These are phyloP conservation scores for Tachyglossus aculeatus DNA, from an alignment of 2,797 vertebrate species.

Conservation along the genomic window DNA sequence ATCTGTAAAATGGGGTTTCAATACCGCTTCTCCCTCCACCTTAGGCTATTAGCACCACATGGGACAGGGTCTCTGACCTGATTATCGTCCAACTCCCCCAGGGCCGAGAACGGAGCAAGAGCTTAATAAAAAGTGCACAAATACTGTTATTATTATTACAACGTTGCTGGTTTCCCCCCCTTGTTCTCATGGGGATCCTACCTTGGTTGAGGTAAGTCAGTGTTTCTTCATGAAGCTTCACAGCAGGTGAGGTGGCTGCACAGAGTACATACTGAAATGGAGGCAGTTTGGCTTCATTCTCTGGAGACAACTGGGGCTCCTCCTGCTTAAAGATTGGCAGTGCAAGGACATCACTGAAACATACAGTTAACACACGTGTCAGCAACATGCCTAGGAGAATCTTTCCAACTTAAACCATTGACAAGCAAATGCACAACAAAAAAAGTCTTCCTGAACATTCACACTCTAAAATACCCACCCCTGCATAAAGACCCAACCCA, in stretches of 20 bases:
- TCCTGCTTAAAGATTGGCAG: conserved; percentile 90
- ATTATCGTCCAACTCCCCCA: too few relatives aligned
- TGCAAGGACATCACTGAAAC: conserved; percentile 82
- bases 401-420: too few relatives aligned
- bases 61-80: too few relatives aligned
- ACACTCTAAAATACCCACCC: too few relatives aligned
- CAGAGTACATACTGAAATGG: conserved; percentile 89
- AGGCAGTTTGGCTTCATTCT: conserved; percentile 73
- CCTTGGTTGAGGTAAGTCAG: conserved; percentile 97
- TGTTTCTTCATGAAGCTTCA: conserved; percentile 90
- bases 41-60: too few relatives aligned
- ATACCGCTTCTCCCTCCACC: too few relatives aligned
- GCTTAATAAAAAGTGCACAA: too few relatives aligned
- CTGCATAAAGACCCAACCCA: too few relatives aligned
- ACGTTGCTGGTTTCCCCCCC: background rate
- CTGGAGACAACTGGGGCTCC: conserved; percentile 80
- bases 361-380: background rate
- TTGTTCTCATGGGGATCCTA: conserved; percentile 57
- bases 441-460: too few relatives aligned
- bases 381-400: background rate
- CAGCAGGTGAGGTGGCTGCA: conserved; percentile 89
- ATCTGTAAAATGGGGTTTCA: background rate
- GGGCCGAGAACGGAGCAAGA: too few relatives aligned
- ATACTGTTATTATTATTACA: too few relatives aligned
- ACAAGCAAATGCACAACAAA: too few relatives aligned